Base-by-base conservation (phyloP, 2,113 vertebrate genomes). In the Ophiodon elongatus region DNA sequence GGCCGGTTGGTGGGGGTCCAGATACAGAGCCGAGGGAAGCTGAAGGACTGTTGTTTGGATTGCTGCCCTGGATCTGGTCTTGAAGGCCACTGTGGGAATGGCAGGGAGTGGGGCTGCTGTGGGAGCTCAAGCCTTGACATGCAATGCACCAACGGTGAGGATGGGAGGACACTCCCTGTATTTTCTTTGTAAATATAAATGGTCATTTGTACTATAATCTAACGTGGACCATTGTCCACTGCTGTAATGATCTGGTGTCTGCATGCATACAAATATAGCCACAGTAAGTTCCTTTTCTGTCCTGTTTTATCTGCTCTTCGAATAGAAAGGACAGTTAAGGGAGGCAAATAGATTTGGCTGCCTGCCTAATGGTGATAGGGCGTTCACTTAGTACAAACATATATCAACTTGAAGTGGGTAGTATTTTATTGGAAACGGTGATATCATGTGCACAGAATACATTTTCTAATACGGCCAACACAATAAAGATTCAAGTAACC, bases 1-100 rank as follows among this genome's bases (percentile, higher is more conserved):
- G 95, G 96, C 69, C 92, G 94, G 52, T 89, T 95, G 29, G 95
- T 98, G 75, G 97, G 96, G 0, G 97, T 98, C 85, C 96, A 98
- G 89, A 89, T 98, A 9, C 96, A 98, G 94, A 97, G 91, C 85
- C 91, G 96, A 77, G 95, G 93, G 14, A 96, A 96, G 66, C 85
- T 88, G 0, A 97, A 96, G 83, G 95, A 97, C 1, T 97, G 97
- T 90, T 99, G 97, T 90, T 93, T 94, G 75, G 95, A 94, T 83
- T 97, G 96, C 73, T 95, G 82, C 84, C 92, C 76, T 80, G 91
- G 78, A 17, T 85, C 93, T 33, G 81, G 93, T 23, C 91, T 92
- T 17, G 97, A 93, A 0, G 86, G 90, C 54, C 90, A 91, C 90
- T 97, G 97, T 62, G 85, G 93, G 6, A 70, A 89, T 0, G 95